Percentiles rank a stretch among this genome's conserved stretches.
Conservation (phyloP, 2,797 vertebrate genomes). For the Micropoecilia bifurca region DNA sequence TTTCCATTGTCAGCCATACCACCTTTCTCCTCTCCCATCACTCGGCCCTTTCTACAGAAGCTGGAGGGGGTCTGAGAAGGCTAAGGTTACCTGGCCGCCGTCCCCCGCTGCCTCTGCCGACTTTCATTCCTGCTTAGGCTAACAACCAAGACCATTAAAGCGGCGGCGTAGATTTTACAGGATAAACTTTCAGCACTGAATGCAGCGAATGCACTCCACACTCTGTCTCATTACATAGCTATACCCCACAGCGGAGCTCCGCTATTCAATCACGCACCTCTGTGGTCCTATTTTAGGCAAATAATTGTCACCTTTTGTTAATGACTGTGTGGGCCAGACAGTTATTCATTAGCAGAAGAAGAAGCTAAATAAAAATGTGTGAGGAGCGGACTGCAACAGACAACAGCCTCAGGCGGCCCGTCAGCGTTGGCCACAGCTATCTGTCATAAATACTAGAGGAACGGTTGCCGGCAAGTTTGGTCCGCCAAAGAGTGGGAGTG, state of each 20-base stretch:
- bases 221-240: not conserved
- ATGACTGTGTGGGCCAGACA: conserved; percentile 39
- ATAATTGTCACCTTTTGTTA: conserved; percentile 41
- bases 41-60: conserved; percentile 47
- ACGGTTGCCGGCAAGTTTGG: conserved; percentile 30
- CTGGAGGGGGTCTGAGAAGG: conserved; percentile 64
- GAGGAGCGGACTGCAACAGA: conserved; percentile 32
- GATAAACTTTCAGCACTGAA: conserved; percentile 9
- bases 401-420: conserved; percentile 42
- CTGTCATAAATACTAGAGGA: conserved; percentile 49
- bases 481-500: conserved; percentile 24
- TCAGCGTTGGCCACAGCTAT: conserved; percentile 44
- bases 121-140: conserved; percentile 47
- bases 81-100: conserved; percentile 71
- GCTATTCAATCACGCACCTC: conserved; percentile 7
- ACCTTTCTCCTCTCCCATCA: conserved; percentile 63
- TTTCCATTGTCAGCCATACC: conserved; percentile 63
- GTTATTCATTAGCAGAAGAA: conserved; percentile 42
- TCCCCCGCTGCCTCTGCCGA: conserved; percentile 48
- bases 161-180: conserved; percentile 18
- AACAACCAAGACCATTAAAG: not conserved
- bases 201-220: not conserved
- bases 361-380: conserved; percentile 24
- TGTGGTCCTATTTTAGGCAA: not conserved
- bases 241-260: not conserved